A percentile compares a stretch with the other conserved stretches of the same genome.
These are phyloP conservation scores for Centropristis striata DNA, from an alignment of 2,113 vertebrate genomes.

Conservation along the genomic window DNA sequence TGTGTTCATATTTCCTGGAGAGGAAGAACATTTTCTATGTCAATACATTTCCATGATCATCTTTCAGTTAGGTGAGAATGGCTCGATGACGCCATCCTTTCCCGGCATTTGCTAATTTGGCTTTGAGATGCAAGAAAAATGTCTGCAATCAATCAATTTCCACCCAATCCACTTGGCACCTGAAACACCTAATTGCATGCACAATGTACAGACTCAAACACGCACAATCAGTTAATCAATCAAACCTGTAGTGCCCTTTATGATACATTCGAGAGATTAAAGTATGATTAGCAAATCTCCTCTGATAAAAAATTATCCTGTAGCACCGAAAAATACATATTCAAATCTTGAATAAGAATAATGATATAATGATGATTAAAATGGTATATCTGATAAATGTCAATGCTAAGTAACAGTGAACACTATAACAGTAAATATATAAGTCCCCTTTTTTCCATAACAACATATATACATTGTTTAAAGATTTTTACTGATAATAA, in stretches of 20 bases:
- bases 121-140: slow-evolving; percentile 51
- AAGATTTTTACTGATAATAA: no score
- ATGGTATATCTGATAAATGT: not conserved
- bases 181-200: slow-evolving; percentile 13
- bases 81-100: slow-evolving; percentile 22
- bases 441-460: not conserved
- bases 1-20: not conserved
- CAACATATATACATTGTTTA: not conserved
- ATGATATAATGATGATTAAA: not conserved
- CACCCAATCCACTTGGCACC: slow-evolving; percentile 26
- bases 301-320: not conserved
- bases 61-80: not conserved
- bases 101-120: slow-evolving; percentile 46
- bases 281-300: no score
- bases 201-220: slow-evolving; percentile 2
- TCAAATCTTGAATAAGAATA: not conserved
- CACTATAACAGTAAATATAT: not conserved
- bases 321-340: not conserved
- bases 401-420: not conserved
- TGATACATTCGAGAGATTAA: slow-evolving; percentile 3
- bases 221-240: slow-evolving; percentile 15
- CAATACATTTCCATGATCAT: not conserved
- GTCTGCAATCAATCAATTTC: slow-evolving; percentile 45
- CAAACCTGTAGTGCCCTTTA: slow-evolving; percentile 1
- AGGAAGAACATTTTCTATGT: not conserved